Base-by-base conservation (phyloP, 37 sponge, comb jelly and placozoan genomes). In the Spongilla lacustris region DNA sequence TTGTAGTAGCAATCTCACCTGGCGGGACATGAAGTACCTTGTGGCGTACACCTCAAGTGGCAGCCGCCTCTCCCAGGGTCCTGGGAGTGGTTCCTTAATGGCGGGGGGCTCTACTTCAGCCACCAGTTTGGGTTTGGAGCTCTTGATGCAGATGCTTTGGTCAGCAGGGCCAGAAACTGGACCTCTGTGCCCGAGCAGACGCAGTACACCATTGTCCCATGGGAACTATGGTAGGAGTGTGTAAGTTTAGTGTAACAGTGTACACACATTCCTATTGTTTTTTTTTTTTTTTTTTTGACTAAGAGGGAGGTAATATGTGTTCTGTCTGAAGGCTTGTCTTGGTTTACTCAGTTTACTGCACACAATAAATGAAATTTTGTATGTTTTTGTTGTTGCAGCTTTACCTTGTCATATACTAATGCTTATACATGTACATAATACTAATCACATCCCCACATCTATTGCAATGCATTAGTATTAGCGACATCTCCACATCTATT, bases 1-100 rank as follows among this genome's bases (percentile, higher is more conserved):
- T 58, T 46, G 31, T 67, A 96, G 92, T 75, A 92, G 88, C 50
- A 66, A 90, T 19, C 91, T 98, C 46, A 89, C 96, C 6, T 98
- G 98, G 98, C 41, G 98, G 26, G 98, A 98, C 76, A 88, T 96
- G 17, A 96, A 98, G 91, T 92, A 98, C 78, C 84, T 98, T 17
- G 80, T 96, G 35, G 96, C 87, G 0, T 79, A 81, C 28, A 95
- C 94, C 22, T 81, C 81, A 14, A 24, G 10, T 12, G 67, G 71
- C 19, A 71, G 48, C 36, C 78, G 74, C 14, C 78, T 89, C 28
- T 41, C 38, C 17, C 32, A n/a, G n/a, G 73, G 67, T 12, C 12
- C 28, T 2, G 75, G 76, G 76, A 74, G 50, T 94, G 94, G 94
- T 71, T 32, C 25, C 83, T 71, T 8, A 98, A 98, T 66, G 96